Evolutionary conservation across 2,113 vertebrate genomes (phyloP), one percentile per base, ranked within the genome.

Genomic region (Anhinga rufa): DNA sequence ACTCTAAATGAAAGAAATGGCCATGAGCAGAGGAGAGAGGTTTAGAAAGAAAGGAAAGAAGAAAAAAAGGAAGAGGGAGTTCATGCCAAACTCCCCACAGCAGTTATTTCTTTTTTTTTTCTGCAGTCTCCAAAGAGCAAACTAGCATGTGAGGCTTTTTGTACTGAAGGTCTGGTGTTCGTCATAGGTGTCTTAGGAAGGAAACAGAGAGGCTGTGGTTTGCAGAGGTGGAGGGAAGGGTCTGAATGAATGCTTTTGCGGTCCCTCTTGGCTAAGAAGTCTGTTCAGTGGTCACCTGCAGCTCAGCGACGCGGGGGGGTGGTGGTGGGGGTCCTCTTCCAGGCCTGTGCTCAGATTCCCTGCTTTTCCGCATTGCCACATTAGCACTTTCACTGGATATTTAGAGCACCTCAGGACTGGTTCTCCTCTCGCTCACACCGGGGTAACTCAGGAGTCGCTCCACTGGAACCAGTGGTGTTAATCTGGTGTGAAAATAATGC

Each of bases 361-460:
- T 85, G 87, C 91, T 94, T 96, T 87, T 95, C 93, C n/a, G 13
- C 89, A 91, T 96, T 96, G 96, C 86, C 94, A 97, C 94, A 95
- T 94, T 96, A 97, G 94, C 94, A 95, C 94, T 97, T 96, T 97
- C 95, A 95, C 96, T 96, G 94, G 88, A 95, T 93, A 95, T 95
- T 96, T 97, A 96, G 95, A 96, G 95, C 95, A 97, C 95, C 95
- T 96, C 97, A 97, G 97, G 97, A 97, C 95, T 95, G 96, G 89
- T 97, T 96, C 96, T 97, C 95, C 96, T 97, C 96, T 97, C 91
- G 81, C 89, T 92, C 91, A 96, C 95, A 97, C 92, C 3, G 94
- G 95, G 92, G 94, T 97, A 97, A 96, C 96, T 97, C 96, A 97
- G 96, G 96, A 96, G 94, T 95, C 77, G 0, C 94, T 97, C 94